Evolutionary conservation across 1,140 invertebrate genomes (phyloP).

Genomic region (Pseudomyrmex flavicornis): DNA sequence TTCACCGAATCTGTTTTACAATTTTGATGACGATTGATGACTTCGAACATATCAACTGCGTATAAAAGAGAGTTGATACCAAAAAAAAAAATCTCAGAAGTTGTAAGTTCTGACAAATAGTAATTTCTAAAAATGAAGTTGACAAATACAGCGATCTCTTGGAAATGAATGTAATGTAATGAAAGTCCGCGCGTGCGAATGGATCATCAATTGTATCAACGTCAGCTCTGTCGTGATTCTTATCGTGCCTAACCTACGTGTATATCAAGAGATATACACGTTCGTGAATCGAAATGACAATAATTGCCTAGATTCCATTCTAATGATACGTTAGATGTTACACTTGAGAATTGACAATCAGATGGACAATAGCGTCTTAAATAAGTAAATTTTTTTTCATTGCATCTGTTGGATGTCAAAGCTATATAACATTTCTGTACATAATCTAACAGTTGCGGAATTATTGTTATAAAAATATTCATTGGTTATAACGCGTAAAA

Average conservation of each 20-base stretch:
- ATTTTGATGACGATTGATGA: neutral
- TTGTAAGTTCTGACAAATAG: neutral
- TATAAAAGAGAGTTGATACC: neutral
- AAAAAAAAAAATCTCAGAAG: neutral
- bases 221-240: neutral
- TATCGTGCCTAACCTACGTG: neutral
- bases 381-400: too few species aligned
- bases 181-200: neutral
- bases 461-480: too few species aligned
- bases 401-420: too few species aligned
- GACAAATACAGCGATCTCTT: neutral
- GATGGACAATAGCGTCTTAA: too few species aligned
- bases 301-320: conserved; percentile 49
- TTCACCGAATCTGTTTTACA: neutral
- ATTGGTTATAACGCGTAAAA: too few species aligned
- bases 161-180: conserved; percentile 6
- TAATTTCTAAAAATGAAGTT: neutral
- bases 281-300: conserved; percentile 41
- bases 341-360: too few species aligned
- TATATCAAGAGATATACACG: neutral
- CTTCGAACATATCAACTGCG: neutral
- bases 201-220: neutral
- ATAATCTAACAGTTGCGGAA: too few species aligned
- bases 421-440: too few species aligned
- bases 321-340: conserved; percentile 9